Evolutionary conservation across 2,888 invertebrate species (phyloP), one percentile per base, ranked within the genome.

Genomic region (Amiota minor): DNA sequence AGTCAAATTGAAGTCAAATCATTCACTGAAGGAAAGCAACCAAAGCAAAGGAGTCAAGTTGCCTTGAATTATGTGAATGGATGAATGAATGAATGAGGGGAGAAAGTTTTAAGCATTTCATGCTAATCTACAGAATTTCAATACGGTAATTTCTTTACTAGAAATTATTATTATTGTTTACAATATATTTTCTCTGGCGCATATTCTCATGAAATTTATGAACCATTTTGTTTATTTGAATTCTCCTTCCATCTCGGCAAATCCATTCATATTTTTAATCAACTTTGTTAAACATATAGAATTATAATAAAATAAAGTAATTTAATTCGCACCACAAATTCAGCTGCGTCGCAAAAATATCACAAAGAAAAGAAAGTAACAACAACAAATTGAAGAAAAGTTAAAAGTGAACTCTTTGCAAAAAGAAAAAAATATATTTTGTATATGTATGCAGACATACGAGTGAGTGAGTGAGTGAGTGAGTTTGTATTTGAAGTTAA

Each of bases 101-200:
- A 35, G 35, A 35, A 67, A 59, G 49, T 73, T 68, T 71, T 65
- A 67, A 74, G 76, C 76, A 75, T 74, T 76, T 74, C 77, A 74
- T 76, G 76, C 76, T 76, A 77, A 77, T 77, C 71, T 76, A 65
- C 53, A 72, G 16, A 70, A 75, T 59, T 74, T 35, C 35, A 35
- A 77, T 71, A 6, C 35, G 6, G 35, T 6, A 35, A 35, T 35
- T 4, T 35, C 35, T 35, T 2, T 35, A 35, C 35, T 6, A 35
- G 0, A 35, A 35, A 35, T 35, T 6, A 35, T 35, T 6, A 35
- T 35, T 35, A 35, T 35, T 35, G 0, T 35, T 35, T 35, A 35
- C 6, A 35, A 35, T 35, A 35, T 6, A 35, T 35, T 35, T 35
- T 35, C 35, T 35, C 6, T 35, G 35, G 35, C 6, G 35, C 6